Conservation (phyloP, 2,797 vertebrate species). For the Philypnodon macrostomus region DNA sequence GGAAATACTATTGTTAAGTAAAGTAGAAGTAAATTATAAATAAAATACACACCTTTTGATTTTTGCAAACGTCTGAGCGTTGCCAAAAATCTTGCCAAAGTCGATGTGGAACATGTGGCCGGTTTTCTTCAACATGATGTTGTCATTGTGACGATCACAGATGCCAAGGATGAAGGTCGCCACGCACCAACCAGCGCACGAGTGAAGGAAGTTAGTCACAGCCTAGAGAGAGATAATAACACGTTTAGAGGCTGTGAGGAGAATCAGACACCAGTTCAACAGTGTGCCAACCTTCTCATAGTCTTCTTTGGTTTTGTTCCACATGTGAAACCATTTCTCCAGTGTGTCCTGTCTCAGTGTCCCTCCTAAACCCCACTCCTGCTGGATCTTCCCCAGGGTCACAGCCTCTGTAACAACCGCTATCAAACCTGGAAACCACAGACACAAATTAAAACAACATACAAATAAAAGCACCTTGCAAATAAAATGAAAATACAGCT, state of each 20-base stretch:
- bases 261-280: no score
- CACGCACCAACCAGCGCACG: slow-evolving; percentile 93
- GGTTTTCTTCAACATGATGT: slow-evolving; percentile 93
- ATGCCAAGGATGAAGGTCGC: slow-evolving; percentile 94
- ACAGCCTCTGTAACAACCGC: slow-evolving; percentile 91
- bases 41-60: neutral
- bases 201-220: slow-evolving; percentile 93
- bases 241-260: fast-evolving
- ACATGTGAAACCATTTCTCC: slow-evolving; percentile 92
- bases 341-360: slow-evolving; percentile 88
- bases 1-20: neutral
- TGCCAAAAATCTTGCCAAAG: slow-evolving; percentile 92
- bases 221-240: slow-evolving; percentile 71
- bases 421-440: slow-evolving; percentile 81
- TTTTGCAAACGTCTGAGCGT: slow-evolving; percentile 89
- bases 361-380: slow-evolving; percentile 87
- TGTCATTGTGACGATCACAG: slow-evolving; percentile 96
- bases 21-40: neutral
- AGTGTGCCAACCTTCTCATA: slow-evolving; percentile 87
- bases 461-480: neutral
- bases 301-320: slow-evolving; percentile 86
- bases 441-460: neutral
- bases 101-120: slow-evolving; percentile 98
- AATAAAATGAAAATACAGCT: slow-evolving; percentile 21
- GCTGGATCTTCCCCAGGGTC: slow-evolving; percentile 91